Percentiles rank a stretch among this genome's conserved stretches.
phyloP scores from a whole-genome alignment of 2,888 invertebrate genomes.

The Eristalis intricaria region DNA sequence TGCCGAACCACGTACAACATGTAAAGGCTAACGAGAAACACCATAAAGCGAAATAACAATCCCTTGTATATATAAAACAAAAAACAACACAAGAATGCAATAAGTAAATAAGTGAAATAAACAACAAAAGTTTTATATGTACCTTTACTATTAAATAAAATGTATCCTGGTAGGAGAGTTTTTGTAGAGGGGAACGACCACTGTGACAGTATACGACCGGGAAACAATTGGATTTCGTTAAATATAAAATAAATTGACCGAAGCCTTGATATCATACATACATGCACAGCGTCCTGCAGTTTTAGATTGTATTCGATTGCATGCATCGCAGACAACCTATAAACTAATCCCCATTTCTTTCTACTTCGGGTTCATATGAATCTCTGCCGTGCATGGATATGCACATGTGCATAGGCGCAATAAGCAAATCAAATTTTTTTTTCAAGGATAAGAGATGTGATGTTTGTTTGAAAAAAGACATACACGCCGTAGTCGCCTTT shows the following conservation, averaged over 20 bases:
- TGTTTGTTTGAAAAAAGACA: no score
- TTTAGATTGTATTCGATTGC: constrained; percentile 32
- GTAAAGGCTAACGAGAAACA: constrained; percentile 13
- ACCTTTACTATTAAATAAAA: constrained; percentile 35
- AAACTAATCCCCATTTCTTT: constrained; percentile 10
- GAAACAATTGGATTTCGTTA: constrained; percentile 33
- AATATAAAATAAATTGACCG: constrained; percentile 55
- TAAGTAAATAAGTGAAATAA: constrained; percentile 47
- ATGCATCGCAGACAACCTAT: constrained; percentile 8
- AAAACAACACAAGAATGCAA: constrained; percentile 18
- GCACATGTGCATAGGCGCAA: not conserved
- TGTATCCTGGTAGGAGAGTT: not conserved
- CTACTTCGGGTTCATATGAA: not conserved
- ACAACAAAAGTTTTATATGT: constrained; percentile 17
- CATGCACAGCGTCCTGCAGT: not conserved
- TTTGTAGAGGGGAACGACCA: not conserved
- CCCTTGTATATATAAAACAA: not conserved
- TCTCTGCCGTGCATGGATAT: not conserved
- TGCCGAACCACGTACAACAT: not conserved
- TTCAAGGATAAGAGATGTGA: not conserved
- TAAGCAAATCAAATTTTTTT: not conserved
- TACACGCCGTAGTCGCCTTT: no score
- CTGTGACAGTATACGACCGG: not conserved
- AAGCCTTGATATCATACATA: constrained; percentile 15
- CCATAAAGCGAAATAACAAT: not conserved